Percentiles rank a stretch among this genome's conserved stretches.
phyloP scores from a whole-genome alignment of 1,140 invertebrate species.

The Drosophila rufa region DNA sequence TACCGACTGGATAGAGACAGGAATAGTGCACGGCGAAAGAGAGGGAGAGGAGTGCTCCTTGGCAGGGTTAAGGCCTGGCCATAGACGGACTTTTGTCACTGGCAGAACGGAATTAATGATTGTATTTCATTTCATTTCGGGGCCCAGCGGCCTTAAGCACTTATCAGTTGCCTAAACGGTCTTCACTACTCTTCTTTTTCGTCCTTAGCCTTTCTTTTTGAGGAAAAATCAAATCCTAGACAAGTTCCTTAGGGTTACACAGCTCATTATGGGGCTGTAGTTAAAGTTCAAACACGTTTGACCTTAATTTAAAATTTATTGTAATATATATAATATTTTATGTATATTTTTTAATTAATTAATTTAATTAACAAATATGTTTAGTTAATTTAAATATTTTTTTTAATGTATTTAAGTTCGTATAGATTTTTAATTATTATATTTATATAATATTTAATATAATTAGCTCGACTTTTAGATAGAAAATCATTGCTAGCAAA shows the following conservation, averaged over 20 bases:
- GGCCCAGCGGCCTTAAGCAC: slow-evolving; percentile 17
- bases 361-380: too few species aligned
- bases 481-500: too few species aligned
- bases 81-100: slow-evolving; percentile 42
- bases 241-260: background rate
- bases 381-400: too few species aligned
- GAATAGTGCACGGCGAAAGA: background rate
- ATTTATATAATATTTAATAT: too few species aligned
- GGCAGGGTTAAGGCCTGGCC: slow-evolving; percentile 22
- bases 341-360: too few species aligned
- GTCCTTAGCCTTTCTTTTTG: background rate
- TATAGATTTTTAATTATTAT: too few species aligned
- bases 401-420: too few species aligned
- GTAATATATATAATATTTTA: too few species aligned
- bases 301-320: too few species aligned
- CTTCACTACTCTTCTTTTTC: background rate
- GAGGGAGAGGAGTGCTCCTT: background rate
- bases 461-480: too few species aligned
- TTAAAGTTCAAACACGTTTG: background rate
- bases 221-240: too few species aligned
- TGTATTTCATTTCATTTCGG: slow-evolving; percentile 68
- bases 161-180: slow-evolving; percentile 22
- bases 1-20: slow-evolving; percentile 13
- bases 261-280: background rate
- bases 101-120: slow-evolving; percentile 75